A percentile compares a stretch with the other conserved stretches of the same genome.
Evolutionary conservation across 2,888 invertebrate species (phyloP).

Genomic region (Drosophila rubida): DNA sequence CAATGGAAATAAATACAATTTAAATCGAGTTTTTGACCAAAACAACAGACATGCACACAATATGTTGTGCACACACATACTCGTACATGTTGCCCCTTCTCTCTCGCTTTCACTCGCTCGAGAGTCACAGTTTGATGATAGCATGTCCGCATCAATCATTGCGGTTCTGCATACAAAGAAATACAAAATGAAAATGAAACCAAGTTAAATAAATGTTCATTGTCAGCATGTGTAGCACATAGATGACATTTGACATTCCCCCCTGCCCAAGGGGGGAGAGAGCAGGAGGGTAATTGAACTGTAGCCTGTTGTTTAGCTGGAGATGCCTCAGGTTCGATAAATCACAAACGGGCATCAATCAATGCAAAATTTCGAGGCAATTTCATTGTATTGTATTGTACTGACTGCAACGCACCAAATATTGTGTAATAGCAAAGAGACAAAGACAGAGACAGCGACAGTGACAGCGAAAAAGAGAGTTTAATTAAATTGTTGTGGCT

Average conservation of each 20-base stretch:
- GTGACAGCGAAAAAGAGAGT: constrained; percentile 18
- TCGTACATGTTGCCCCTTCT: no score
- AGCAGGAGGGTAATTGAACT: constrained; percentile 57
- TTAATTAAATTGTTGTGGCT: constrained; percentile 43
- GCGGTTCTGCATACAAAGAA: constrained; percentile 66
- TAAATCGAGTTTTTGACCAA: constrained; percentile 77
- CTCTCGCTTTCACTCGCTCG: no score
- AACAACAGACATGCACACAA: constrained; percentile 19
- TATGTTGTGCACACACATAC: constrained; percentile 12
- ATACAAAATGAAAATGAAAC: constrained; percentile 67
- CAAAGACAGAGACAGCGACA: no score
- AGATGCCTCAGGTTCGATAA: constrained; percentile 65
- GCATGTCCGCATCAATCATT: constrained; percentile 76
- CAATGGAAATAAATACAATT: constrained; percentile 71
- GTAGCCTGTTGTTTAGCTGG: constrained; percentile 40
- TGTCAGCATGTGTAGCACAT: constrained; percentile 38
- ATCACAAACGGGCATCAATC: constrained; percentile 74
- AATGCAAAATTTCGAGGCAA: constrained; percentile 70
- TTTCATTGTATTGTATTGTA: constrained; percentile 36
- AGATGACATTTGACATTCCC: constrained; percentile 53
- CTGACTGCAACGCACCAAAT: constrained; percentile 16
- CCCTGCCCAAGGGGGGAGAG: neutral
- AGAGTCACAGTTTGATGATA: constrained; percentile 73
- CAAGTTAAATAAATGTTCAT: constrained; percentile 67
- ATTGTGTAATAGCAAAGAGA: neutral